These are phyloP conservation scores for Branchellion lobata DNA, from an alignment of 2,888 invertebrate species.

Conservation along the genomic window DNA sequence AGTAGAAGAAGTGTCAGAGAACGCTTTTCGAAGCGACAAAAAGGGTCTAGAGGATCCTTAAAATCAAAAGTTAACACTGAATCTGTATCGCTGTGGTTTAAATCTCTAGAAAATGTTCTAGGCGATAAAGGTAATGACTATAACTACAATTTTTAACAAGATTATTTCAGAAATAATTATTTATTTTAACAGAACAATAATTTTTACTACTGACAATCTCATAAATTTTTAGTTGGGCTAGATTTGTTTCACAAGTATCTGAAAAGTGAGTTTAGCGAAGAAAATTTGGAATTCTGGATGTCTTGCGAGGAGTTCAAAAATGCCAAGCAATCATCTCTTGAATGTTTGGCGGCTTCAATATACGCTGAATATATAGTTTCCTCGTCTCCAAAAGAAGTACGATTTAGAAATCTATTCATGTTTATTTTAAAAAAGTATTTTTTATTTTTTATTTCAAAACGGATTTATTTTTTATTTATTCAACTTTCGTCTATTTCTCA, in stretches of 20 bases:
- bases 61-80: background rate
- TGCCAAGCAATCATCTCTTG: constrained; percentile 56
- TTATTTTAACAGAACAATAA: background rate
- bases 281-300: constrained; percentile 68
- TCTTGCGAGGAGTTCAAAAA: constrained; percentile 66
- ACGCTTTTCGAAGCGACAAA: background rate
- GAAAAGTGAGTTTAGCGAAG: constrained; percentile 66
- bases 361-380: constrained; percentile 66
- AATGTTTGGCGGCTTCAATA: constrained; percentile 64
- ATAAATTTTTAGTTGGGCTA: constrained; percentile 63
- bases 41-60: background rate
- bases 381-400: constrained; percentile 66
- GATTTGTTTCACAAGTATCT: constrained; percentile 66
- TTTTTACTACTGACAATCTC: background rate
- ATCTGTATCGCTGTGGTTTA: constrained; percentile 19
- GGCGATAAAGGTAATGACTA: constrained; percentile 32
- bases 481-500: too few relatives aligned
- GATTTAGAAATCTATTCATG: too few relatives aligned
- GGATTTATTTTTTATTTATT: too few relatives aligned
- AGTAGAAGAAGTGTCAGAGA: background rate
- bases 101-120: constrained; percentile 36
- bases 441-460: background rate
- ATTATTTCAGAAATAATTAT: background rate
- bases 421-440: constrained; percentile 15
- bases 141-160: background rate